Conservation (phyloP, 2,888 invertebrate species). For the Celastrina argiolus region DNA sequence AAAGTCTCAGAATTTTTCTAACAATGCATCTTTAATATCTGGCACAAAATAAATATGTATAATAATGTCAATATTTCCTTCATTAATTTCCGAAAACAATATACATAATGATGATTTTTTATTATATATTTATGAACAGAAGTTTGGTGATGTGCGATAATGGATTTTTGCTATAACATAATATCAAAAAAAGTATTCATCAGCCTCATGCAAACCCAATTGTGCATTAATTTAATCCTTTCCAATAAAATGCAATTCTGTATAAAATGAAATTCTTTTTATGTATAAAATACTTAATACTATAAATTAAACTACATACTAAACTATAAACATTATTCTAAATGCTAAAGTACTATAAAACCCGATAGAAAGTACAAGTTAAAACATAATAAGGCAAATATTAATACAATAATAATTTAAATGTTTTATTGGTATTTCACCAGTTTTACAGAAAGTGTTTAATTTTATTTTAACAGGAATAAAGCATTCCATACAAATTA, state of each 20-base stretch:
- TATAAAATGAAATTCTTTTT: background rate
- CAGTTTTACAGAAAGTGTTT: background rate
- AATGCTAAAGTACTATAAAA: background rate
- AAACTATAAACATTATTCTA: constrained; percentile 12
- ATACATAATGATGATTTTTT: too few relatives aligned
- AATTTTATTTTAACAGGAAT: background rate
- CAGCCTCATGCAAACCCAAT: background rate
- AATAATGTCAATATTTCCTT: too few relatives aligned
- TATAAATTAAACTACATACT: constrained; percentile 8
- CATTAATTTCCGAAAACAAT: too few relatives aligned
- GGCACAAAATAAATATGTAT: too few relatives aligned
- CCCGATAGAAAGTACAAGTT: background rate
- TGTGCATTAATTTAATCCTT: background rate
- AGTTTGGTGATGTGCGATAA: background rate
- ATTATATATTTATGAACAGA: too few relatives aligned
- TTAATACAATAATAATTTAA: background rate
- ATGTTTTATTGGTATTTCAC: background rate
- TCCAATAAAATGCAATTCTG: background rate
- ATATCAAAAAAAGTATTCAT: background rate
- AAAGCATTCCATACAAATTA: background rate
- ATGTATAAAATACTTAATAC: background rate
- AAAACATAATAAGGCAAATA: background rate
- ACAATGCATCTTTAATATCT: too few relatives aligned
- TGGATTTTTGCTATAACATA: background rate
- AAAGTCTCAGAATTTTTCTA: too few relatives aligned